Base-by-base conservation (phyloP, 2,797 vertebrate species). In the Ictinia mississippiensis region DNA sequence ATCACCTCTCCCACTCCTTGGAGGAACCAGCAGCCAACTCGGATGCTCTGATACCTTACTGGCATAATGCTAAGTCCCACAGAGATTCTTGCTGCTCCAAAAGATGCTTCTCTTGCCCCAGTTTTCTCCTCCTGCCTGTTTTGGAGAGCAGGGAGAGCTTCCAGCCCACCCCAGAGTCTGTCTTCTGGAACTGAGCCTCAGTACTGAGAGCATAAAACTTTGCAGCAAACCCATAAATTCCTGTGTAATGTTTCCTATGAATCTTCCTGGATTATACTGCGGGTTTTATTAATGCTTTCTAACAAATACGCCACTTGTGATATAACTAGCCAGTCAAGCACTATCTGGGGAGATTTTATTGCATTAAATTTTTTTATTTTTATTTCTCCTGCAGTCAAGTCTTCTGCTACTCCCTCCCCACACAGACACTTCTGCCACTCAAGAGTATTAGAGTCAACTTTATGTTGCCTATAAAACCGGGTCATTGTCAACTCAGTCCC, bases 281-380 rank as follows among this genome's bases (percentile, higher is more conserved):
- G 55, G 38, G 40, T 87, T 89, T 95, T 90, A 90, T 89, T 70
- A 87, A 67, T 53, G 37, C 52, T 87, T 90, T 92, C 74, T 74
- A 92, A 65, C 66, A 90, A 91, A 62, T 49, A 23, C 8, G 1
- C n/a, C 37, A 9, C 55, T 72, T 15, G 9, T 87, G 84, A 37
- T 16, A 6, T 42, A 93, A 86, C 28, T 77, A 88, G 38, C 65
- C 50, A 49, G 29, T 40, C 56, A 87, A 74, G 42, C 0, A 0
- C 25, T 56, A 17, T 42, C 84, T 68, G 78, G 62, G 68, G 67
- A 42, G 73, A 59, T 44, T 80, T 86, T 71, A 71, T 52, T 59
- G 25, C 6, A 1, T 55, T 83, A 15, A 17, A 14, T 77, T 37
- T 20, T 26, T 12, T 38, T 9, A 50, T 16, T 23, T 20, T n/a